A percentile compares a stretch with the other conserved stretches of the same genome.
Conservation (phyloP, 2,888 invertebrate species). For the Andrena marginata region DNA sequence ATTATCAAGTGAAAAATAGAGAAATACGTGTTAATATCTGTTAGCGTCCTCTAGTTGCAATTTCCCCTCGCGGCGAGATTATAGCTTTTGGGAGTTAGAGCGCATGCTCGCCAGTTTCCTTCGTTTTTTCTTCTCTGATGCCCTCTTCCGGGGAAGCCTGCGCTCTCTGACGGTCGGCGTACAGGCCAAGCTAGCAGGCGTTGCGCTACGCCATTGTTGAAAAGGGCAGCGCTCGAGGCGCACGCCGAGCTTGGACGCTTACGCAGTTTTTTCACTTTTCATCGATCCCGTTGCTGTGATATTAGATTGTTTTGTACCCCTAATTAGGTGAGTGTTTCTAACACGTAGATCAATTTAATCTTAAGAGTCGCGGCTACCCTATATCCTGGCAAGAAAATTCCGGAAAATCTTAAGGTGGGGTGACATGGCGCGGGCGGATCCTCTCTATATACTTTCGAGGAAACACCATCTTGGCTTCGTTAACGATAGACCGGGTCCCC, state of each 20-base stretch:
- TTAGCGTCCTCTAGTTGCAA: constrained; percentile 49
- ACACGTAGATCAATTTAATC: constrained; percentile 29
- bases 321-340: constrained; percentile 69
- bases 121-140: constrained; percentile 66
- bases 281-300: constrained; percentile 78
- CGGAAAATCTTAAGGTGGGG: constrained; percentile 49
- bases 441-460: constrained; percentile 34
- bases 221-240: constrained; percentile 82
- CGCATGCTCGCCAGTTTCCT: constrained; percentile 73
- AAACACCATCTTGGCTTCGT: constrained; percentile 12
- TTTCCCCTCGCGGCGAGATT: constrained; percentile 59
- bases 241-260: constrained; percentile 76
- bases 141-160: constrained; percentile 71
- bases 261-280: constrained; percentile 75
- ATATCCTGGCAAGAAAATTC: constrained; percentile 38
- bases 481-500: constrained; percentile 30
- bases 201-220: constrained; percentile 82
- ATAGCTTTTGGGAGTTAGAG: constrained; percentile 49
- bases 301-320: constrained; percentile 73
- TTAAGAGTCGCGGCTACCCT: not conserved
- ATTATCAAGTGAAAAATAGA: not conserved
- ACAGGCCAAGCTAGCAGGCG: constrained; percentile 66
- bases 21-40: constrained; percentile 12
- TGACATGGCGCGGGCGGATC: constrained; percentile 70
- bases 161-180: constrained; percentile 69